Evolutionary conservation across 92 coral and sea anemone genomes (phyloP).

Genomic region (Palythoa heliodiscus): DNA sequence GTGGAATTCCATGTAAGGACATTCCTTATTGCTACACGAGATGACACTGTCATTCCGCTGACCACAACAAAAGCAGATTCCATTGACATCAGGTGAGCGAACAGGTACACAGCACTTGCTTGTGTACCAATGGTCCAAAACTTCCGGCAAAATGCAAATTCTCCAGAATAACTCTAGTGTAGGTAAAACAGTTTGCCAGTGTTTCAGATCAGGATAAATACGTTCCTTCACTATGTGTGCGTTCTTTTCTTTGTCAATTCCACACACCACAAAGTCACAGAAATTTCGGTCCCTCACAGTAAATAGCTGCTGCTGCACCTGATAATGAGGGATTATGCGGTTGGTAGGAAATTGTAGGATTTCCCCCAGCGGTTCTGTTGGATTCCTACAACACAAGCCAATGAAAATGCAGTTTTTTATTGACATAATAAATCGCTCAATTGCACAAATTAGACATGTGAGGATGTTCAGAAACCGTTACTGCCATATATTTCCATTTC

Average conservation of each 20-base stretch:
- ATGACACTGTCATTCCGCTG: constrained; percentile 35
- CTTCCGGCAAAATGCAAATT: constrained; percentile 52
- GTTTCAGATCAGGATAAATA: constrained; percentile 37
- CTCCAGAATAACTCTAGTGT: constrained; percentile 58
- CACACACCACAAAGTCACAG: constrained; percentile 43
- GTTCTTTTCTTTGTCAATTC: background rate
- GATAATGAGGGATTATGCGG: constrained; percentile 8
- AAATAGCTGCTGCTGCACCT: constrained; percentile 25
- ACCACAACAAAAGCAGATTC: constrained; percentile 56
- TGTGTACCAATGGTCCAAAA: constrained; percentile 65
- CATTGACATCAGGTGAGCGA: constrained; percentile 26
- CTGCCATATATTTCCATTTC: background rate
- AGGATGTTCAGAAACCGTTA: background rate
- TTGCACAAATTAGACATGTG: background rate
- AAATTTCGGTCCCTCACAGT: background rate
- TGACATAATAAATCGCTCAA: background rate
- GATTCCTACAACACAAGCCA: background rate
- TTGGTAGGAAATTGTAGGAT: constrained; percentile 3
- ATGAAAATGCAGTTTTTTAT: background rate
- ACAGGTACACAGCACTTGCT: constrained; percentile 12
- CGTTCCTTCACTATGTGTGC: constrained; percentile 29
- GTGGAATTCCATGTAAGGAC: constrained; percentile 41
- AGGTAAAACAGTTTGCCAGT: constrained; percentile 45
- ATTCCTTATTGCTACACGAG: constrained; percentile 50
- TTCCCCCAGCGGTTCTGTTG: background rate